phyloP scores from a whole-genome alignment of 2,113 vertebrate species.

The Antechinus stuartii region DNA sequence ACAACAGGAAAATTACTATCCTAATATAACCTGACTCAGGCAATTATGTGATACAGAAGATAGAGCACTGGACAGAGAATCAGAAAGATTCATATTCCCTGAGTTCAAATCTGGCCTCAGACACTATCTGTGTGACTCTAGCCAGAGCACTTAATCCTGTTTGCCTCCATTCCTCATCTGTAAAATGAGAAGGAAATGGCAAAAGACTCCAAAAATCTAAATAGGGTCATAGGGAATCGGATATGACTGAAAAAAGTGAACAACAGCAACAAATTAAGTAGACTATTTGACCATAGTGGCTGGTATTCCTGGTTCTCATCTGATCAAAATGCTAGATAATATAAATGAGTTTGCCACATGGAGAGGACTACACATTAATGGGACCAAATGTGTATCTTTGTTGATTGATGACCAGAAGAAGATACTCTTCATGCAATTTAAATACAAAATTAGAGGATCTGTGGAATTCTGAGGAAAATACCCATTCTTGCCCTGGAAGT shows the following conservation, averaged over 20 bases:
- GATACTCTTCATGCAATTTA: background rate
- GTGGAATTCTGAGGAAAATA: background rate
- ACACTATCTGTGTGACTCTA: background rate
- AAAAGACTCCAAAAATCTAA: background rate
- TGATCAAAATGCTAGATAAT: too few species aligned
- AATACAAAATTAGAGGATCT: background rate
- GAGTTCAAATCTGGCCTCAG: background rate
- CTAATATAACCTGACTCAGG: background rate
- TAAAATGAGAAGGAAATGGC: background rate
- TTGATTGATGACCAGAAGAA: background rate
- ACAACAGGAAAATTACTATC: background rate
- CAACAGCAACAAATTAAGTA: background rate
- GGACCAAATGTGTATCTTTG: background rate
- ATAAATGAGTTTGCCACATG: background rate
- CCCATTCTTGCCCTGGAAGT: too few species aligned
- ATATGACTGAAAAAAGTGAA: background rate
- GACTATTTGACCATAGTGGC: background rate
- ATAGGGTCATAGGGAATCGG: background rate
- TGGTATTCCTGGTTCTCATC: background rate
- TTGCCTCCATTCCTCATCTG: background rate
- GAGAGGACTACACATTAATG: too few species aligned
- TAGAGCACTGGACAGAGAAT: background rate
- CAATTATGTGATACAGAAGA: background rate
- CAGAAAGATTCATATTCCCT: background rate
- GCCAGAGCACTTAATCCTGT: background rate